Conservation (phyloP, 2,113 vertebrate species). For the Leptobrachium leishanense region DNA sequence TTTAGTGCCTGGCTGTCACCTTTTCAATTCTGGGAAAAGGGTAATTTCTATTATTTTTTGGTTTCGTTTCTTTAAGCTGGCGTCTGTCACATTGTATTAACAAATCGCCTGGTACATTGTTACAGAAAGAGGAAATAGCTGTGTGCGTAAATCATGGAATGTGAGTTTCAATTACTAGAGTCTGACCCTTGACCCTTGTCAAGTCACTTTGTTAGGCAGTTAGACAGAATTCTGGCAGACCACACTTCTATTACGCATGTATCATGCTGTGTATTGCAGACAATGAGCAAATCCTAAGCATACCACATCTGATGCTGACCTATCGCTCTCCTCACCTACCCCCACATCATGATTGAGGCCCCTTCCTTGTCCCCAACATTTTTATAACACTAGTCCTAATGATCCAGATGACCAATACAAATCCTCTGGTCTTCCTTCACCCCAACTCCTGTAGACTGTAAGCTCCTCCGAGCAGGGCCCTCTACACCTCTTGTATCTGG, state of each 20-base stretch:
- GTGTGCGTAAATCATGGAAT: not conserved
- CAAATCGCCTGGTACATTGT: not conserved
- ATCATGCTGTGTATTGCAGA: not conserved
- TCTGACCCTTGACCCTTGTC: not conserved
- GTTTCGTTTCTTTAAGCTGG: not conserved
- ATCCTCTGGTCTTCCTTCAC: too few relatives aligned
- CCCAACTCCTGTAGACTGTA: too few relatives aligned
- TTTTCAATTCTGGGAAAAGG: too few relatives aligned
- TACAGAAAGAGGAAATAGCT: not conserved
- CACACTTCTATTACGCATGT: not conserved
- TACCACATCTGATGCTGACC: too few relatives aligned
- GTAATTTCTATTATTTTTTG: too few relatives aligned
- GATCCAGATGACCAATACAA: too few relatives aligned
- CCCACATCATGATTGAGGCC: too few relatives aligned
- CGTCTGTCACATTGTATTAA: not conserved
- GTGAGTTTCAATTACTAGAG: not conserved
- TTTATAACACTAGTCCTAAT: too few relatives aligned
- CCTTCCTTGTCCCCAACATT: not conserved
- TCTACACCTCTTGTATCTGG: too few relatives aligned
- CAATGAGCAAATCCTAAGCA: too few relatives aligned
- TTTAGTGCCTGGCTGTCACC: too few relatives aligned
- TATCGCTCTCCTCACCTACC: not conserved
- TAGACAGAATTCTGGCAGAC: not conserved
- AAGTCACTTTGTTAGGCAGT: not conserved
- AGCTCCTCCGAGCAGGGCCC: too few relatives aligned